These are phyloP conservation scores for Myotis brandtii DNA, from an alignment of 2,113 vertebrate species.

Conservation along the genomic window DNA sequence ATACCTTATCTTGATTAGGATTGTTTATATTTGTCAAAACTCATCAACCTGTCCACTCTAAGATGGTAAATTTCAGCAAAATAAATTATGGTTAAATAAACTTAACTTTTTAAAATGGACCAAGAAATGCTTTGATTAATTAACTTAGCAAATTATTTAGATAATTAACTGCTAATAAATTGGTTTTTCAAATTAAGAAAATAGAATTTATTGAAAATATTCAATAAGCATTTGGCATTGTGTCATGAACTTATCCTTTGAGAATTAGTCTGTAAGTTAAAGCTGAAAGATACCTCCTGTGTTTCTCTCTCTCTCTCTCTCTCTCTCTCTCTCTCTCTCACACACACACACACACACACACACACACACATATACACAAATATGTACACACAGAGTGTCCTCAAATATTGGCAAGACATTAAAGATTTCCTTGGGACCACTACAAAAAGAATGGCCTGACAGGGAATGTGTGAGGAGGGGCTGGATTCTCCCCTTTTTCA, in stretches of 20 bases:
- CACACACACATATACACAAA: not conserved
- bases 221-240: not conserved
- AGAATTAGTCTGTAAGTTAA: not conserved
- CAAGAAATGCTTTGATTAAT: not conserved
- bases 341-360: not conserved
- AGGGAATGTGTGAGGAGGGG: not conserved
- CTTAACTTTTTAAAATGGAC: not conserved
- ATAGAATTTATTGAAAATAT: not conserved
- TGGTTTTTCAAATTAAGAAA: conserved; percentile 10
- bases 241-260: not conserved
- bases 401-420: not conserved
- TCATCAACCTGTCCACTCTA: not conserved
- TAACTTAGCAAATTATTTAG: not conserved
- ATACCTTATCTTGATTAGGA: not conserved
- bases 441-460: not conserved
- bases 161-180: not conserved
- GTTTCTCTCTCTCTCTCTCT: no score
- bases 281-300: not conserved
- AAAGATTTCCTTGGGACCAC: not conserved
- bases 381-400: not conserved
- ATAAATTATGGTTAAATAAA: not conserved
- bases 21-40: not conserved
- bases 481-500: not conserved
- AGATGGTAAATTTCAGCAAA: not conserved
- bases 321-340: not conserved